These are phyloP conservation scores for Chelon labrosus DNA, from an alignment of 2,797 vertebrate genomes.

Conservation along the genomic window DNA sequence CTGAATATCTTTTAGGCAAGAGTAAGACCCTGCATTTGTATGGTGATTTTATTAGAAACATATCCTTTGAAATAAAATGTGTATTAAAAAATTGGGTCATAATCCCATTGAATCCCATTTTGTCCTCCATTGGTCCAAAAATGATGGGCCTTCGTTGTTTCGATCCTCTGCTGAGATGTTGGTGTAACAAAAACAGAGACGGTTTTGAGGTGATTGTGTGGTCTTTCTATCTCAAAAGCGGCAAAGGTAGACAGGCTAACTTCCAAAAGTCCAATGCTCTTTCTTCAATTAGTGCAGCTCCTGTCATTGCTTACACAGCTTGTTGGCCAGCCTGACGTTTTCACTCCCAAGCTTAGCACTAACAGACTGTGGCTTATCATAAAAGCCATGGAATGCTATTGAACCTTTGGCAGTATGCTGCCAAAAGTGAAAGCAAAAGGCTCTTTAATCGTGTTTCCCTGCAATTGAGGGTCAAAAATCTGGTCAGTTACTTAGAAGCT, in stretches of 20 bases:
- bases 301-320: slow-evolving; percentile 73
- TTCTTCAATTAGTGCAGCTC: slow-evolving; percentile 73
- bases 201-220: slow-evolving; percentile 67
- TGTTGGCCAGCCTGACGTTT: slow-evolving; percentile 56
- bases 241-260: slow-evolving; percentile 20
- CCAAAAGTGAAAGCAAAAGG: slow-evolving; percentile 42
- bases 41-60: too few relatives aligned
- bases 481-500: slow-evolving; percentile 12
- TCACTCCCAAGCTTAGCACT: slow-evolving; percentile 64
- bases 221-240: slow-evolving; percentile 55
- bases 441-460: slow-evolving; percentile 16
- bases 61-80: too few relatives aligned
- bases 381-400: slow-evolving; percentile 75
- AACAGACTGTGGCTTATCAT: slow-evolving; percentile 71
- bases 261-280: slow-evolving; percentile 65
- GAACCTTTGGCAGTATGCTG: slow-evolving; percentile 55
- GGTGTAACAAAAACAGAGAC: slow-evolving; percentile 34
- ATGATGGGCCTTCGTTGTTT: slow-evolving; percentile 1
- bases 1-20: too few relatives aligned
- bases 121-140: background rate
- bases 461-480: slow-evolving; percentile 23
- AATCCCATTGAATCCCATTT: too few relatives aligned
- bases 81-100: too few relatives aligned
- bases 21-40: too few relatives aligned
- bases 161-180: slow-evolving; percentile 8